Percentiles rank a stretch among this genome's conserved stretches.
Evolutionary conservation across 2,113 vertebrate genomes (phyloP).

Genomic region (Felis catus): F.catus_Fca126_mat1.0 CM031423.1:72227001-72227500

Average conservation of each 20-base stretch:
- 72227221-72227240: fast-evolving
- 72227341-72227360: background rate
- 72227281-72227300: background rate
- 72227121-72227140: background rate
- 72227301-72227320: background rate
- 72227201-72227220: background rate
- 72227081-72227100: background rate
- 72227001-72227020: background rate
- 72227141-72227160: background rate
- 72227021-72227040: background rate
- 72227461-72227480: background rate
- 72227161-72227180: background rate
- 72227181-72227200: background rate
- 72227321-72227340: background rate
- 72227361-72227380: background rate
- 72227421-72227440: background rate
- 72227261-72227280: background rate
- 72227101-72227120: background rate
- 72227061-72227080: background rate
- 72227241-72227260: background rate
- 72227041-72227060: background rate
- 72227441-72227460: background rate
- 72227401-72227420: background rate
- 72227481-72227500: background rate
- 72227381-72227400: background rate